Conservation (phyloP, 2,888 invertebrate species). For the Scaptomyza reducta region DNA sequence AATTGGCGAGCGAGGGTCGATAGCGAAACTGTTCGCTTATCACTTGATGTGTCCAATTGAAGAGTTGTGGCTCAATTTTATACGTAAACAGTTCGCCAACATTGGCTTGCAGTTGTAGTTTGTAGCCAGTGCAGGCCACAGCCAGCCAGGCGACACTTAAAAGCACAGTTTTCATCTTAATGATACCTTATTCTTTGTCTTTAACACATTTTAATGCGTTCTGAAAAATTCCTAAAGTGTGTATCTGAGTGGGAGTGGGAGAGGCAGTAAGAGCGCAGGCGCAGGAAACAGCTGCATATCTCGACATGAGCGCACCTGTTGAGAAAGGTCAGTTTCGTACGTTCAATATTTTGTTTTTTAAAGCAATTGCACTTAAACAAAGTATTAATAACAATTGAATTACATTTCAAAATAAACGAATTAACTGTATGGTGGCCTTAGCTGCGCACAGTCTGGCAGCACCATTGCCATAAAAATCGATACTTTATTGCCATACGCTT, state of each 20-base stretch:
- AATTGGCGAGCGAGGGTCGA: slow-evolving; percentile 89
- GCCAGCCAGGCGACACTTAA: slow-evolving; percentile 28
- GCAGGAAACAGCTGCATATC: slow-evolving; percentile 23
- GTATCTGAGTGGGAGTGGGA: slow-evolving; percentile 52
- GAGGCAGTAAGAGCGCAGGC: slow-evolving; percentile 57
- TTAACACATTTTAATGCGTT: slow-evolving; percentile 42
- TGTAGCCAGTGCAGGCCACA: slow-evolving; percentile 7
- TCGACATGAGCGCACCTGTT: slow-evolving; percentile 46
- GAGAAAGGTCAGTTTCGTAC: slow-evolving; percentile 53
- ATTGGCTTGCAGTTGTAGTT: slow-evolving; percentile 72
- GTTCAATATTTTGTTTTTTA: background rate
- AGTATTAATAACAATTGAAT: background rate
- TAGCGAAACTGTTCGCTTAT: slow-evolving; percentile 85
- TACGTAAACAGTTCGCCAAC: slow-evolving; percentile 90
- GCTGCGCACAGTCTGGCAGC: slow-evolving; percentile 27
- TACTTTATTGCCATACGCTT: slow-evolving; percentile 14
- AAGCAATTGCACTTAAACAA: background rate
- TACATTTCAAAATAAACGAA: slow-evolving; percentile 16
- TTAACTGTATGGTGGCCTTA: background rate
- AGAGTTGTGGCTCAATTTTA: slow-evolving; percentile 90
- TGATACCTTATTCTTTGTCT: background rate
- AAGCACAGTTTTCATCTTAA: slow-evolving; percentile 46
- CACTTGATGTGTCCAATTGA: slow-evolving; percentile 89
- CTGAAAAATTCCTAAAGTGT: slow-evolving; percentile 61
- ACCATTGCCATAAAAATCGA: slow-evolving; percentile 23